Evolutionary conservation across 2,888 invertebrate species (phyloP).

Genomic region (Dynastes hyllus): DNA sequence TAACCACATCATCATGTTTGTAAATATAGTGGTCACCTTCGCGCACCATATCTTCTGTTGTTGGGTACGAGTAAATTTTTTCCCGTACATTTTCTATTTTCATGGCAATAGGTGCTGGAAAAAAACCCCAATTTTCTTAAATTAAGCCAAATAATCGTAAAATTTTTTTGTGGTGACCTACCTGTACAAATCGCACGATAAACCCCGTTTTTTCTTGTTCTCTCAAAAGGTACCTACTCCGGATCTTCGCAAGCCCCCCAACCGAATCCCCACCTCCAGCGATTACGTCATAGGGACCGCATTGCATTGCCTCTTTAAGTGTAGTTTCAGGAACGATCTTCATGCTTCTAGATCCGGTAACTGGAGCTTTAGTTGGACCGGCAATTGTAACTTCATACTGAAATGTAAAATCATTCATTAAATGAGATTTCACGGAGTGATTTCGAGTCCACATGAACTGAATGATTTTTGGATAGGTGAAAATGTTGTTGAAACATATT

Average conservation of each 20-base stretch:
- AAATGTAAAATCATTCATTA: conserved; percentile 10
- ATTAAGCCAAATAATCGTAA: no score
- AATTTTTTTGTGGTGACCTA: conserved; percentile 39
- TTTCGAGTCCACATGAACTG: no score
- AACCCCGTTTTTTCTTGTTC: conserved; percentile 57
- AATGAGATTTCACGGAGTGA: no score
- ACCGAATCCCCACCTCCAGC: conserved; percentile 55
- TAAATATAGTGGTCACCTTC: conserved; percentile 58
- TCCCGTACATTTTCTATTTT: conserved; percentile 56
- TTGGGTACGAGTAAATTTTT: conserved; percentile 56
- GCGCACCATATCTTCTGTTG: conserved; percentile 54
- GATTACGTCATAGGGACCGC: conserved; percentile 57
- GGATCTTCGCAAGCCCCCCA: conserved; percentile 55
- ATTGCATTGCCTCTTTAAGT: conserved; percentile 56
- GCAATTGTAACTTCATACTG: conserved; percentile 53
- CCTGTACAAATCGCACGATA: conserved; percentile 58
- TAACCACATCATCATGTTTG: conserved; percentile 65
- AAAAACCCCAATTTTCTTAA: no score
- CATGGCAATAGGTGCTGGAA: conserved; percentile 57
- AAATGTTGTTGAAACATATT: not conserved
- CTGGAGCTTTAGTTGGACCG: conserved; percentile 56
- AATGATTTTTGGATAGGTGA: not conserved
- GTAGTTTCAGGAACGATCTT: conserved; percentile 56
- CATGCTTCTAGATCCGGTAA: conserved; percentile 56
- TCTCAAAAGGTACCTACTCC: conserved; percentile 57